Conservation (phyloP, 2,113 vertebrate genomes). For the Istiophorus platypterus region DNA sequence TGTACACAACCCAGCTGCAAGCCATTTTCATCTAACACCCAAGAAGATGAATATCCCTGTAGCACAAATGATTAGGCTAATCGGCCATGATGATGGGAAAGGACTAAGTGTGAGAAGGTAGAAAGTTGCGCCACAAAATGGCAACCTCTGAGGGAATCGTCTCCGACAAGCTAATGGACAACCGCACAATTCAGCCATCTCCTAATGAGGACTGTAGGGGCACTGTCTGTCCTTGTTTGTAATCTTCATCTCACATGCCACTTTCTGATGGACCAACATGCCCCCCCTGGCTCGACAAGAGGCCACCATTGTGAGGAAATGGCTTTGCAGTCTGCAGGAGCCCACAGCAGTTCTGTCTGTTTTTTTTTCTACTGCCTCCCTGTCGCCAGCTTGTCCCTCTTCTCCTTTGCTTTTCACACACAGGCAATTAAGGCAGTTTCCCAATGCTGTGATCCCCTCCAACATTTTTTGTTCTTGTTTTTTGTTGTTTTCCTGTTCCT, state of each 20-base stretch:
- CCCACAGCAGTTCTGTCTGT: constrained; percentile 46
- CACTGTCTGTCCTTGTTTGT: constrained; percentile 59
- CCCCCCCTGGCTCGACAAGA: constrained; percentile 43
- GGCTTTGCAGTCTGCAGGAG: constrained; percentile 53
- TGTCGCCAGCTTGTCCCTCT: constrained; percentile 73
- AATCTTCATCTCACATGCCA: constrained; percentile 48
- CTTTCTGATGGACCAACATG: constrained; percentile 37
- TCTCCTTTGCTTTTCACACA: constrained; percentile 71
- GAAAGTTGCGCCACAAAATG: constrained; percentile 40
- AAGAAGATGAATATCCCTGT: constrained; percentile 67
- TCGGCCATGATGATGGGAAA: constrained; percentile 72
- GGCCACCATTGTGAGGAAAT: constrained; percentile 64
- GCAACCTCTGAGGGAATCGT: constrained; percentile 8
- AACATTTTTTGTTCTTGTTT: constrained; percentile 69
- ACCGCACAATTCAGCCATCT: constrained; percentile 6
- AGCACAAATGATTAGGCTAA: constrained; percentile 71
- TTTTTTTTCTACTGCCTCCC: constrained; percentile 35
- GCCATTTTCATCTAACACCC: constrained; percentile 78
- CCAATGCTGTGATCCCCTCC: constrained; percentile 68
- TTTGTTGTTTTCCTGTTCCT: constrained; percentile 68
- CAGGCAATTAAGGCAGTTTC: constrained; percentile 73
- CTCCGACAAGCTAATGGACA: constrained; percentile 16
- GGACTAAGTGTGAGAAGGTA: constrained; percentile 53
- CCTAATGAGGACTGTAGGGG: constrained; percentile 33
- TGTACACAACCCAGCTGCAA: constrained; percentile 79